phyloP scores from a whole-genome alignment of 1,140 invertebrate genomes.

The Philotrypesis tridentata region DNA sequence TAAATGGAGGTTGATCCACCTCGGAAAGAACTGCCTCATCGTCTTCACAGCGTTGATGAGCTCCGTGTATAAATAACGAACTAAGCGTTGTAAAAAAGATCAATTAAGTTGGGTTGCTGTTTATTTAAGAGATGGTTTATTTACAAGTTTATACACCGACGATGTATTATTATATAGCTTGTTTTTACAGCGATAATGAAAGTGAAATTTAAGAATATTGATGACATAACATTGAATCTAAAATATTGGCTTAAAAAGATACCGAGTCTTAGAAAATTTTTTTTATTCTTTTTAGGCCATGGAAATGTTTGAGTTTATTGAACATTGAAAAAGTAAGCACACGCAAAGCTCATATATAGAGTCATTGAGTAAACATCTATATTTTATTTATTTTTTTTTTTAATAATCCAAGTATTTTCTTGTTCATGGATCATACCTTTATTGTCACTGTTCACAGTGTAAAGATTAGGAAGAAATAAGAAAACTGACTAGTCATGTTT shows the following conservation, averaged over 20 bases:
- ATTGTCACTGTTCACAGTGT: neutral
- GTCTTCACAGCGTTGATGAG: constrained; percentile 61
- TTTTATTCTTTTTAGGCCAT: neutral
- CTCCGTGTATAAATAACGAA: constrained; percentile 58
- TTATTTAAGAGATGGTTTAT: neutral
- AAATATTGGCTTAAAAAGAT: neutral
- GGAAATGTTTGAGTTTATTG: neutral
- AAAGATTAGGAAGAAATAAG: neutral
- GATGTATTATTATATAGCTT: neutral
- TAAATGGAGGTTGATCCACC: constrained; percentile 79
- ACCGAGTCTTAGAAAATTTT: neutral
- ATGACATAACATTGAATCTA: neutral
- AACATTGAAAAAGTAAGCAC: neutral
- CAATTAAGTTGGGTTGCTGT: neutral
- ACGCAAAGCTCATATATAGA: neutral
- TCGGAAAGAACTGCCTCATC: constrained; percentile 79
- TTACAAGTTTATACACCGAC: neutral
- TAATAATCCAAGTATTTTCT: neutral
- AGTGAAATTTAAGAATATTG: neutral
- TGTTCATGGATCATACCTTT: neutral
- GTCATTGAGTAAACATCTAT: neutral
- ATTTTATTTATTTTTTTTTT: neutral
- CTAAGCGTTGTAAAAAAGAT: constrained; percentile 51
- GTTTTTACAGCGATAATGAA: constrained; percentile 2
- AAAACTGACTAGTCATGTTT: neutral